Conservation (phyloP, 2,888 invertebrate species). For the Torymus tubicola region DNA sequence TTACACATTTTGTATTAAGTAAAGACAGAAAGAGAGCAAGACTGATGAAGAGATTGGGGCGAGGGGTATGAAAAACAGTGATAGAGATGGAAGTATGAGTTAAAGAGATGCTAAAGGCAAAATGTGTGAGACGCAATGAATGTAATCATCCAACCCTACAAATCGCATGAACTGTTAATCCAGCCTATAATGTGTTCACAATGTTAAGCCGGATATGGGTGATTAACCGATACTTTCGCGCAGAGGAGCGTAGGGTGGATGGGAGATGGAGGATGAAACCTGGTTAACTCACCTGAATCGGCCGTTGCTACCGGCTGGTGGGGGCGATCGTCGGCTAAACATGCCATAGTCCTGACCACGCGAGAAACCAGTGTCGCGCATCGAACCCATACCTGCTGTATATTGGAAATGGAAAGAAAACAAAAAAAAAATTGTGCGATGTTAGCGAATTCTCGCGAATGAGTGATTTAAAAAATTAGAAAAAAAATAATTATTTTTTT, state of each 20-base stretch:
- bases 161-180: constrained; percentile 74
- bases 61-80: constrained; percentile 28
- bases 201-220: constrained; percentile 73
- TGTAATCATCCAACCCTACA: constrained; percentile 69
- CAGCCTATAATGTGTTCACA: constrained; percentile 71
- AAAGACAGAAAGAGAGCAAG: constrained; percentile 11
- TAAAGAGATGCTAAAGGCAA: constrained; percentile 57
- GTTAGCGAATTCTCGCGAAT: too few relatives aligned
- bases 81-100: constrained; percentile 41
- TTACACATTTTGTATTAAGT: constrained; percentile 20
- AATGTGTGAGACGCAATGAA: constrained; percentile 59
- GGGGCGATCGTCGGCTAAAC: constrained; percentile 90
- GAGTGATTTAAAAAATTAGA: constrained; percentile 2
- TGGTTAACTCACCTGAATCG: constrained; percentile 74
- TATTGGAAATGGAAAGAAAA: constrained; percentile 22
- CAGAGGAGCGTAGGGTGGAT: constrained; percentile 25
- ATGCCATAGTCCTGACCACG: constrained; percentile 83
- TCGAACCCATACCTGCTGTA: constrained; percentile 81
- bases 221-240: constrained; percentile 58
- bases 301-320: constrained; percentile 76
- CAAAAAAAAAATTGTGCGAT: constrained; percentile 11
- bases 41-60: constrained; percentile 3
- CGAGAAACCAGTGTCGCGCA: constrained; percentile 82
- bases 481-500: constrained; percentile 1
- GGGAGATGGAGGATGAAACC: constrained; percentile 52